phyloP scores from a whole-genome alignment of 1,140 invertebrate genomes.

The Aradophagus sp. region DNA sequence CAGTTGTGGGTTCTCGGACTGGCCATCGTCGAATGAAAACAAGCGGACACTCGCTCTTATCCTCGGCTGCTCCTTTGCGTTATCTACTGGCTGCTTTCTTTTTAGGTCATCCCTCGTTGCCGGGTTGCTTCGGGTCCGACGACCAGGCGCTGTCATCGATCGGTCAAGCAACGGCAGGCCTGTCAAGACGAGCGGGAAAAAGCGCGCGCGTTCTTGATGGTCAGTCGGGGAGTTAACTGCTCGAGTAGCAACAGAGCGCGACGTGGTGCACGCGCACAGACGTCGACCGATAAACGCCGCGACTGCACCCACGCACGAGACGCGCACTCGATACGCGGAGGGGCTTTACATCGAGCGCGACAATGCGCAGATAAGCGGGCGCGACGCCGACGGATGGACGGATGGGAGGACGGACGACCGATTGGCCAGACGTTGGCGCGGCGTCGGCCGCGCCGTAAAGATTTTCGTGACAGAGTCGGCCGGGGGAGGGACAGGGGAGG shows the following conservation, averaged over 20 bases:
- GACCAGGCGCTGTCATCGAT: conserved; percentile 20
- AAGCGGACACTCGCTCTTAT: neutral
- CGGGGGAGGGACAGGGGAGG: neutral
- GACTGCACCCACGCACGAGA: conserved; percentile 42
- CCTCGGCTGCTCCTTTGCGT: conserved; percentile 9
- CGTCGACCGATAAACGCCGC: conserved; percentile 51
- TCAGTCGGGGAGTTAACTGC: conserved; percentile 51
- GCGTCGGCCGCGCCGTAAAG: conserved; percentile 50
- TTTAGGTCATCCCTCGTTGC: conserved; percentile 19
- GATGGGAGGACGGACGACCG: conserved; percentile 47
- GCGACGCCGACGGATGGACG: conserved; percentile 46
- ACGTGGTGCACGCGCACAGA: conserved; percentile 55
- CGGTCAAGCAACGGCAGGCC: conserved; percentile 18
- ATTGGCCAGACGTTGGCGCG: conserved; percentile 50
- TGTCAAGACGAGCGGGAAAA: conserved; percentile 9
- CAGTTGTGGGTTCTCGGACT: no score
- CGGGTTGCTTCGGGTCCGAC: conserved; percentile 4
- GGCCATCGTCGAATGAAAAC: conserved; percentile 12
- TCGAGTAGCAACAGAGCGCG: conserved; percentile 52
- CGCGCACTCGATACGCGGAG: conserved; percentile 47
- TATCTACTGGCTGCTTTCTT: conserved; percentile 8
- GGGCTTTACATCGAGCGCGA: conserved; percentile 52
- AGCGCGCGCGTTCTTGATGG: conserved; percentile 36
- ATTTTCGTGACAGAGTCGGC: conserved; percentile 26
- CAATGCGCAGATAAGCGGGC: conserved; percentile 57